Percentiles rank a stretch among this genome's conserved stretches.
Conservation (phyloP, 2,888 invertebrate genomes). For the Tenthredo distinguenda region DNA sequence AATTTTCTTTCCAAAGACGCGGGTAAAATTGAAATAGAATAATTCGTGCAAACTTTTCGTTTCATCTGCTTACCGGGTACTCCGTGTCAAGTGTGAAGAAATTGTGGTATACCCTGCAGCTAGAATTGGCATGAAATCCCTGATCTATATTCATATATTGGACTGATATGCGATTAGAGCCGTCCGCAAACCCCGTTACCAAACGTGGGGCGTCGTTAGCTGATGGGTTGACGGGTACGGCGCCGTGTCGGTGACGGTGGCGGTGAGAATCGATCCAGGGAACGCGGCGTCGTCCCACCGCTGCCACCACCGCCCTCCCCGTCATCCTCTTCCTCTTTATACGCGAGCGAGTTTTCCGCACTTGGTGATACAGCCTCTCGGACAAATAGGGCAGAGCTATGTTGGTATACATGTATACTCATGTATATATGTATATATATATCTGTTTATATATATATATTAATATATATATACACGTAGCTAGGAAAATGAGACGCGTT, state of each 20-base stretch:
- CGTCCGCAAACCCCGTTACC: conserved; percentile 5
- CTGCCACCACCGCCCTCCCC: conserved; percentile 48
- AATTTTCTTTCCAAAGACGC: not conserved
- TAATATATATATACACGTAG: not conserved
- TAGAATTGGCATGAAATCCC: conserved; percentile 2
- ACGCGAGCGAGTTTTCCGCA: conserved; percentile 35
- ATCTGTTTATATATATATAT: not conserved
- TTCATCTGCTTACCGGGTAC: not conserved
- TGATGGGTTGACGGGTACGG: conserved; percentile 63
- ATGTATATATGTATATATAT: not conserved
- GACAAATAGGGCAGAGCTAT: conserved; percentile 35
- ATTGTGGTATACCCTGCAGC: not conserved
- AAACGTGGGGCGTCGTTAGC: conserved; percentile 63
- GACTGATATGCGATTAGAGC: conserved; percentile 9
- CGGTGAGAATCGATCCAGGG: conserved; percentile 70
- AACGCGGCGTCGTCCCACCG: conserved; percentile 59
- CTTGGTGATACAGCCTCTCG: conserved; percentile 45
- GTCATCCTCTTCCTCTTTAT: conserved; percentile 44
- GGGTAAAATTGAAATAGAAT: not conserved
- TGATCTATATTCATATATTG: conserved; percentile 20
- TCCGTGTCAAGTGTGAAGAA: not conserved
- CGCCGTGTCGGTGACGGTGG: conserved; percentile 57
- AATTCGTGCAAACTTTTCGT: not conserved
- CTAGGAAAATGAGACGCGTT: conserved; percentile 36
- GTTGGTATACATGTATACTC: not conserved